Evolutionary conservation across 2,888 invertebrate species (phyloP).

Genomic region (Tinea semifulvella): DNA sequence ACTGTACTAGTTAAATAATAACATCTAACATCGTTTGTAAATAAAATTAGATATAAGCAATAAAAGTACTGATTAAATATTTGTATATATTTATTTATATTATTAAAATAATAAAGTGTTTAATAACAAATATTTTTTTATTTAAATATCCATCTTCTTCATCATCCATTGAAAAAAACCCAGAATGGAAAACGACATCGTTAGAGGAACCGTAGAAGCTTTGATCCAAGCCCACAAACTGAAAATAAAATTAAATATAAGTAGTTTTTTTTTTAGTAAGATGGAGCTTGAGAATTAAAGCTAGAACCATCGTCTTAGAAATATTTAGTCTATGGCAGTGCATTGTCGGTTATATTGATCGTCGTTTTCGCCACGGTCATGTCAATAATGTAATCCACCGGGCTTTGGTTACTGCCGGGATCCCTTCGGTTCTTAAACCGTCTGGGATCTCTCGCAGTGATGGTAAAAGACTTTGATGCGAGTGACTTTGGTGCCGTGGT

Average conservation of each 20-base stretch:
- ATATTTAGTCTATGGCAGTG: too few species aligned
- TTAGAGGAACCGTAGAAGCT: constrained; percentile 81
- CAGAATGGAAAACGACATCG: constrained; percentile 80
- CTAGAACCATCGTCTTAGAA: too few species aligned
- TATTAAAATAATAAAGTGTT: constrained; percentile 3
- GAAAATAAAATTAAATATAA: constrained; percentile 24
- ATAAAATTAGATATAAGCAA: constrained; percentile 13
- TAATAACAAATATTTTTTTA: constrained; percentile 17
- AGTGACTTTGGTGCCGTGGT: too few species aligned
- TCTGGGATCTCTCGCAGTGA: too few species aligned
- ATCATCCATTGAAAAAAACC: constrained; percentile 84
- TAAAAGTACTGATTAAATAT: constrained; percentile 8
- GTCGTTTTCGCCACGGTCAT: too few species aligned
- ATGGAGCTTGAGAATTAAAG: not conserved
- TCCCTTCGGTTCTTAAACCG: too few species aligned
- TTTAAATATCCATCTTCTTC: constrained; percentile 70
- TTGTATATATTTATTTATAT: not conserved
- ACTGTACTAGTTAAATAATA: too few species aligned
- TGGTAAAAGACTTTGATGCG: too few species aligned
- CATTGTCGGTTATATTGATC: too few species aligned
- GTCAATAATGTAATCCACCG: too few species aligned
- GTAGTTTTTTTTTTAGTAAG: not conserved
- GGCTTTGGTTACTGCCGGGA: too few species aligned
- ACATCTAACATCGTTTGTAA: constrained; percentile 8
- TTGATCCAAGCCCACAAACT: constrained; percentile 80